Base-by-base conservation (phyloP, 2,888 invertebrate species). In the Acanthosepion pharaonis region DNA sequence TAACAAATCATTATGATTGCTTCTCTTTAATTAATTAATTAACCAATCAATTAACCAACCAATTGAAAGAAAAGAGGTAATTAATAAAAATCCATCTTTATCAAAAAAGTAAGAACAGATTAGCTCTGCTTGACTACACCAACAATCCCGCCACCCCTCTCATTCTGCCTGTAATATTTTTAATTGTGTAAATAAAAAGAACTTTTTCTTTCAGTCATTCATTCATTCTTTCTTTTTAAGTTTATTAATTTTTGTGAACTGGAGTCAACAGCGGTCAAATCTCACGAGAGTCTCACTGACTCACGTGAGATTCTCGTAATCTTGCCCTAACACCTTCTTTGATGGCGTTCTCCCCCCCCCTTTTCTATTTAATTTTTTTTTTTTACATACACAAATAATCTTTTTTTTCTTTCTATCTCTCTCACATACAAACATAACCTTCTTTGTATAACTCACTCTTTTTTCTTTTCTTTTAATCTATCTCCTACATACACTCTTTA, bases 281-380 rank as follows among this genome's bases (percentile, higher is more conserved):
- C 59, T 59, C 59, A 59, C 59, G 59, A 59, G 59, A 59, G n/a
- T 78, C 78, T 78, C 78, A 33, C 3, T 11, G 78, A n/a, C n/a
- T 78, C 78, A 78, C 78, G 78, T 78, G 78, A 78, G 78, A 78
- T n/a, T 78, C 78, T 78, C 78, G 78, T 78, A n/a, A 78, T 78
- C 78, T 78, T 78, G 33, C 78, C 15, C 78, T 59, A 78, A 78
- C n/a, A 78, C n/a, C n/a, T 78, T 78, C 78, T 0, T 78, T n/a
- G 78, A 78, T 78, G 11, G n/a, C 78, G 78, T 78, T 78, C 33
- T 33, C n/a, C 78, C n/a, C n/a, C 78, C n/a, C 18, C 78, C 78
- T 33, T 11, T 33, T 78, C 78, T 33, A 1, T n/a, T n/a, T 78
- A 25, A 8, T 51, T 15, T 51, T 8, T 11, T 51, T 15, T 15